Evolutionary conservation across 2,797 vertebrate species (phyloP).

Genomic region (Basileuterus tristriatus): DNA sequence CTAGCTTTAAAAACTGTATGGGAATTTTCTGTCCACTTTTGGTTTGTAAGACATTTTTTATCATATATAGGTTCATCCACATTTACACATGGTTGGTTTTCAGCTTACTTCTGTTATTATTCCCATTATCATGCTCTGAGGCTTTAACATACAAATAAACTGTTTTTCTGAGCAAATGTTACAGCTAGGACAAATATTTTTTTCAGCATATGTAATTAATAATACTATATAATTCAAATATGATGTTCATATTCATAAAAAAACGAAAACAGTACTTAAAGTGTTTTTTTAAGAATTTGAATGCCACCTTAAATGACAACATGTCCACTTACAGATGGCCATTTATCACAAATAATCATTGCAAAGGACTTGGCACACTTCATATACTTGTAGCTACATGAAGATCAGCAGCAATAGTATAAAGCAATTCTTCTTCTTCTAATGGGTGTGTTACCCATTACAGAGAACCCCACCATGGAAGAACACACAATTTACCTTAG

Average conservation of each 20-base stretch:
- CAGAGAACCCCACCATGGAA: background rate
- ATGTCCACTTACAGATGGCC: background rate
- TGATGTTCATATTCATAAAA: background rate
- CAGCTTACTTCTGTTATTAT: background rate
- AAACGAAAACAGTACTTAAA: background rate
- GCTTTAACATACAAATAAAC: background rate
- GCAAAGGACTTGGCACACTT: background rate
- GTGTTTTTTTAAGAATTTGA: background rate
- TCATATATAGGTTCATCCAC: background rate
- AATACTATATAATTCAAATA: background rate
- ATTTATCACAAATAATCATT: background rate
- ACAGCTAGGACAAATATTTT: slow-evolving; percentile 2
- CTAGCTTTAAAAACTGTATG: background rate
- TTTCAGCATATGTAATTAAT: slow-evolving; percentile 1
- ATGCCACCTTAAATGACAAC: background rate
- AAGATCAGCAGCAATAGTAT: background rate
- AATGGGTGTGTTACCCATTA: background rate
- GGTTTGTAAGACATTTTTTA: background rate
- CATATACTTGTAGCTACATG: background rate
- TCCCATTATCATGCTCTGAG: background rate
- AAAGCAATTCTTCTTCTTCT: background rate
- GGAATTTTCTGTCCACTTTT: background rate
- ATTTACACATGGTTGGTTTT: background rate
- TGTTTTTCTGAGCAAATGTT: slow-evolving; percentile 14
- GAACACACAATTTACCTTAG: background rate